phyloP scores from a whole-genome alignment of 2,797 vertebrate species.

The Micropoecilia bifurca region DNA sequence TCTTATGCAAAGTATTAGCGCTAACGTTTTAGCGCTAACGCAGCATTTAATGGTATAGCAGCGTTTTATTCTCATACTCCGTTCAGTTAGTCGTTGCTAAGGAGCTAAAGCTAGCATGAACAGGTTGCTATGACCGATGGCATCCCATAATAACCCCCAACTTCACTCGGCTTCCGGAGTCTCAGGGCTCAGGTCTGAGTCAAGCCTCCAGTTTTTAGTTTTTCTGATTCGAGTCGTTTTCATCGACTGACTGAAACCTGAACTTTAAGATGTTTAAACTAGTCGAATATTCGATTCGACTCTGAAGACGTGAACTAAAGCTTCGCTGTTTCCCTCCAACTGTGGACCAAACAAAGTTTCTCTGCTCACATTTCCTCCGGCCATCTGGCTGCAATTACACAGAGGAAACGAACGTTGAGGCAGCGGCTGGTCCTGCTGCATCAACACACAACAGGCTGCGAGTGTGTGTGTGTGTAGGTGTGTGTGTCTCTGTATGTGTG shows the following conservation, averaged over 20 bases:
- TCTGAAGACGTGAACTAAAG: not conserved
- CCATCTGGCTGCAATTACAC: conserved; percentile 66
- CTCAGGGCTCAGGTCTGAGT: not conserved
- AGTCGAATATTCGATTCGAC: not conserved
- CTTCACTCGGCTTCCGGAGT: not conserved
- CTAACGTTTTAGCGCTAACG: too few relatives aligned
- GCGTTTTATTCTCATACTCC: too few relatives aligned
- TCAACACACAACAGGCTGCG: conserved; percentile 52
- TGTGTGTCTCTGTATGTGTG: conserved; percentile 67
- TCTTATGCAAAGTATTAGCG: too few relatives aligned
- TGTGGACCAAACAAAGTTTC: not conserved
- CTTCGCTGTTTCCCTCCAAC: not conserved
- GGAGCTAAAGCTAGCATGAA: not conserved
- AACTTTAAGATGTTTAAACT: not conserved
- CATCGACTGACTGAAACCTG: too few relatives aligned
- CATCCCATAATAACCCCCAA: not conserved
- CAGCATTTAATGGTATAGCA: rapidly evolving
- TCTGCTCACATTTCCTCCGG: conserved; percentile 13
- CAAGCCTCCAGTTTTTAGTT: not conserved
- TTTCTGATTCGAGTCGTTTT: not conserved
- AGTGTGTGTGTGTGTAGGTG: conserved; percentile 65
- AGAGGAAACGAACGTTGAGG: conserved; percentile 50
- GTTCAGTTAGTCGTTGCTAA: not conserved
- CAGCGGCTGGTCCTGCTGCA: conserved; percentile 32
- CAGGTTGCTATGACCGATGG: not conserved